Conservation (phyloP, 2,797 vertebrate species). For the Pteropus rufus region DNA sequence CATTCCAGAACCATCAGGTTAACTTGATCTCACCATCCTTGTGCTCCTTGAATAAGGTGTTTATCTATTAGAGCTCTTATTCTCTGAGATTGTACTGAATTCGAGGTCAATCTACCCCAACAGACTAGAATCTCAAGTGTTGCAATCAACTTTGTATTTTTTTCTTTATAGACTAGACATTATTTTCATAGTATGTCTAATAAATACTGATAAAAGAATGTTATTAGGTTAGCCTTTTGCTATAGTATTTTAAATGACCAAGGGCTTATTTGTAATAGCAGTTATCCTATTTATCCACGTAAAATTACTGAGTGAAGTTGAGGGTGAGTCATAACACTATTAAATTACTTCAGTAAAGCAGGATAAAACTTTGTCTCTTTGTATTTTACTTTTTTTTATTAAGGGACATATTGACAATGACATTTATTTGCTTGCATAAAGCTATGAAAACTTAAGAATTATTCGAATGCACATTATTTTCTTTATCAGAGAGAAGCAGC, state of each 20-base stretch:
- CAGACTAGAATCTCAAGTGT: neutral
- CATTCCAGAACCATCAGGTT: neutral
- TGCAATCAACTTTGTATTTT: neutral
- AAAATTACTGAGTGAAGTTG: neutral
- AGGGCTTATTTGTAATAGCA: neutral
- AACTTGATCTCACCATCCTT: neutral
- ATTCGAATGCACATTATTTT: slow-evolving; percentile 23
- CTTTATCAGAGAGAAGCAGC: slow-evolving; percentile 31
- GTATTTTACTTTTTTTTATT: neutral
- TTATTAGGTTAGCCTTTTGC: neutral
- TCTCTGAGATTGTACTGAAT: neutral
- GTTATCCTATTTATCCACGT: neutral
- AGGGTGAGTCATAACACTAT: neutral
- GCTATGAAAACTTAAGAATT: neutral
- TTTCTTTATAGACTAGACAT: neutral
- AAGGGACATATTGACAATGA: neutral
- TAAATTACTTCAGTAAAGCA: neutral
- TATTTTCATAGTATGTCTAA: neutral
- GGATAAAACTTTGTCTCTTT: neutral
- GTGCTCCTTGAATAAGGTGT: neutral
- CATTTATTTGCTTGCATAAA: slow-evolving; percentile 24
- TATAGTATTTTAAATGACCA: neutral
- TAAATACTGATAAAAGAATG: slow-evolving; percentile 9
- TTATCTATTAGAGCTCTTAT: neutral
- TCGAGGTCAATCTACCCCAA: neutral